Evolutionary conservation across 2,113 vertebrate species (phyloP), one percentile per base, ranked within the genome.

Genomic region (Tenrec ecaudatus): DNA sequence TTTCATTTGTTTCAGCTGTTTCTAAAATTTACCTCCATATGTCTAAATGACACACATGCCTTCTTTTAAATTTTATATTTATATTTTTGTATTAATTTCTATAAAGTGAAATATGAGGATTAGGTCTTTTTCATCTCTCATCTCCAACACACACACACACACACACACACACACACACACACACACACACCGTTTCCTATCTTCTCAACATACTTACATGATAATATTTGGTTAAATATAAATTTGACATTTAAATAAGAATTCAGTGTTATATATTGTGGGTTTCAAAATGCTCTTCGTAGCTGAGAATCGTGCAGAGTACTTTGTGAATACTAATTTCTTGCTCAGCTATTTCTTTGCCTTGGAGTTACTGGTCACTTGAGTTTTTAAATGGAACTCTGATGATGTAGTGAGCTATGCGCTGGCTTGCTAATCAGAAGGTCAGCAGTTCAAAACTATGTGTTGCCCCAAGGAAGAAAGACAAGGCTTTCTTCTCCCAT

Each of bases 191-290:
- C 6, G 8, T 38, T 31, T 87, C 31, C 43, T 88, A 36, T 88
- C 90, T 43, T 82, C 57, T 2, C 43, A 79, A 62, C 4, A 60
- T 40, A 40, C 3, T 88, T 68, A 62, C 60, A 62, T 87, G 78
- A 64, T 27, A 88, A 29, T 57, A 69, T 92, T 82, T 83, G 38
- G 3, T 80, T 81, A 85, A 88, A 16, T 88, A 82, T 89, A 82
- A 87, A 20, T 69, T 57, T 22, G 58, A 0, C 78, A n/a, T 77
- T 94, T 91, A 38, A 14, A 53, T 53, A 53, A 53, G 11, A 53
- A 53, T 53, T 53, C 47, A 53, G 47, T 53, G 47, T 12, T 53
- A 43, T 5, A 77, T 40, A 69, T 23, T 71, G 43, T 88, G 38
- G 29, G 69, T 90, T 82, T 82, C 27, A 88, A 90, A 82, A 91